Conservation (phyloP, 2,113 vertebrate genomes). For the Caretta caretta region DNA sequence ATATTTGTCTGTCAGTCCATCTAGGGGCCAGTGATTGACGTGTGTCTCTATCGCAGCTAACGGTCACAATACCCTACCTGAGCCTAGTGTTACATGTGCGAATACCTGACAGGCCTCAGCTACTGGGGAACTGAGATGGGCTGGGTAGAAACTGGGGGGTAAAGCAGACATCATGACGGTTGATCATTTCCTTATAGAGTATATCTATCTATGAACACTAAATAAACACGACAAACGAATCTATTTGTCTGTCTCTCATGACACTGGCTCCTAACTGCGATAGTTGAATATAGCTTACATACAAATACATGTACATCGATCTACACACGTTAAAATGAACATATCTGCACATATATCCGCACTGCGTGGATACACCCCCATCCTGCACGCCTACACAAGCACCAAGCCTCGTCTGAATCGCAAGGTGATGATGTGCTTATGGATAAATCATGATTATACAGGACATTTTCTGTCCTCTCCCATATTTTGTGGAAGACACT, state of each 20-base stretch:
- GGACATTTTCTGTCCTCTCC: neutral
- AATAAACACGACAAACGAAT: neutral
- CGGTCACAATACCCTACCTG: neutral
- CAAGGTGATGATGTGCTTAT: neutral
- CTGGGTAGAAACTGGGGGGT: neutral
- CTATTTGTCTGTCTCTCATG: neutral
- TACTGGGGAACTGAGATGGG: neutral
- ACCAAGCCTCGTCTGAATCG: neutral
- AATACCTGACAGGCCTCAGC: neutral
- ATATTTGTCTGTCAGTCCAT: neutral
- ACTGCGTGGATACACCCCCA: neutral
- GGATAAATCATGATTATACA: neutral
- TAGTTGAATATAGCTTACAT: neutral
- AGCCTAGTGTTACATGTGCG: neutral
- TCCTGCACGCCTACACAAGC: neutral
- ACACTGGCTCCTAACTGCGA: neutral
- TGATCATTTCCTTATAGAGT: neutral
- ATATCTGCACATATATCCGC: neutral
- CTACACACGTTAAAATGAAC: neutral
- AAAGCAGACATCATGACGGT: neutral
- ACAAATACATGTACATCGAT: neutral
- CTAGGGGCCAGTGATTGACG: conserved; percentile 31
- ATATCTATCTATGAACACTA: neutral
- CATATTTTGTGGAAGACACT: neutral
- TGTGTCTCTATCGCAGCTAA: conserved; percentile 29